Evolutionary conservation across 2,888 invertebrate genomes (phyloP), one percentile per base, ranked within the genome.

Genomic region (Zaprionus obscuricornis): DNA sequence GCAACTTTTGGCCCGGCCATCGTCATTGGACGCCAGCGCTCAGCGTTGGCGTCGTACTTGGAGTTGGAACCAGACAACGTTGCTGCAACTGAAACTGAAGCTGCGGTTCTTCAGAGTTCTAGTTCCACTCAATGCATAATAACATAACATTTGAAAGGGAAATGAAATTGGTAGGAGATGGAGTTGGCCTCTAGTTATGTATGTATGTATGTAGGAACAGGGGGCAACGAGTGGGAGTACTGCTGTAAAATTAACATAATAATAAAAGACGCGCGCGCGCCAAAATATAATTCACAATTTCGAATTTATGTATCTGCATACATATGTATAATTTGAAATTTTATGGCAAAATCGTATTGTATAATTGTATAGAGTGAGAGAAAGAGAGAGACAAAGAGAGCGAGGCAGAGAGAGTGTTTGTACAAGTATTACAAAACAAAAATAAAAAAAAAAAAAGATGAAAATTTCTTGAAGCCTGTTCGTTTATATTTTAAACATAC

Each of bases 401-500:
- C 22, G n/a, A n/a, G n/a, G n/a, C n/a, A n/a, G n/a, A n/a, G n/a
- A n/a, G n/a, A n/a, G n/a, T n/a, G n/a, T n/a, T n/a, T n/a, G n/a
- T n/a, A n/a, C n/a, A n/a, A n/a, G n/a, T n/a, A n/a, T n/a, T n/a
- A n/a, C n/a, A n/a, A n/a, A n/a, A n/a, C n/a, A n/a, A n/a, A n/a
- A n/a, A n/a, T n/a, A n/a, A n/a, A n/a, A 24, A 42, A 45, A 34
- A 36, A 46, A 47, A 49, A n/a, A n/a, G n/a, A n/a, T n/a, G n/a
- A n/a, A n/a, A 26, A 43, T 71, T 78, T 73, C 87, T 86, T 79
- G 67, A 43, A 77, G 77, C 87, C 87, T 87, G 88, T 85, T 88
- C 76, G 68, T 76, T 86, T 87, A 79, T 88, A 88, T 87, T 87
- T 87, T 88, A 88, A 85, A 79, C 88, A 86, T 84, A 85, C 88